Evolutionary conservation across 2,888 invertebrate genomes (phyloP).

Genomic region (Dasypolia templi): DNA sequence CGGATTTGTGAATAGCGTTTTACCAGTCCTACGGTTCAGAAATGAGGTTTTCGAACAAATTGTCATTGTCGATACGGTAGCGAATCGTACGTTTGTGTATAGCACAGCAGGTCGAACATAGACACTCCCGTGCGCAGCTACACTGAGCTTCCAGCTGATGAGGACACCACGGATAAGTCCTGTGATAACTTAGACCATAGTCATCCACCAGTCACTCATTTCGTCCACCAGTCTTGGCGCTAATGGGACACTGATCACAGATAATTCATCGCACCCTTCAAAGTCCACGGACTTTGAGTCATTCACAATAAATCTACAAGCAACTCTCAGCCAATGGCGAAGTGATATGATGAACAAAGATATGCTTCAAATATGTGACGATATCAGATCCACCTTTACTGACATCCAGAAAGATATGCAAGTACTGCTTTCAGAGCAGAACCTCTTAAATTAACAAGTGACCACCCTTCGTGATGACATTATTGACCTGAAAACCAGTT

Average conservation of each 20-base stretch:
- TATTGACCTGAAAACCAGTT: neutral
- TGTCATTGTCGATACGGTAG: no score
- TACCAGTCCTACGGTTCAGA: no score
- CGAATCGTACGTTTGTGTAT: no score
- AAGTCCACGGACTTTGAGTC: neutral
- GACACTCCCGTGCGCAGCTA: no score
- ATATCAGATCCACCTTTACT: neutral
- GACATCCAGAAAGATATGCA: neutral
- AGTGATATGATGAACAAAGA: slow-evolving; percentile 2
- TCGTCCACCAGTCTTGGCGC: neutral
- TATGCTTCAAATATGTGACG: neutral
- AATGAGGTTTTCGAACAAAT: no score
- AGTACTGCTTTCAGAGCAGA: neutral
- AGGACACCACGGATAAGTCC: neutral
- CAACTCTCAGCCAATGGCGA: slow-evolving; percentile 1
- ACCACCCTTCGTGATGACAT: no score
- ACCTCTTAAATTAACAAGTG: no score
- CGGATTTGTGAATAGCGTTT: no score
- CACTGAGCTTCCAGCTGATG: no score
- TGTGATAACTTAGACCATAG: neutral
- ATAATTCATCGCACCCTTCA: neutral
- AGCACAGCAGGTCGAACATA: no score
- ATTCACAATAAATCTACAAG: neutral
- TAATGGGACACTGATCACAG: neutral
- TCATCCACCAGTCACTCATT: neutral